A percentile compares a stretch with the other conserved stretches of the same genome.
phyloP scores from a whole-genome alignment of 2,888 invertebrate species.

The Boloria euphrosyne region DNA sequence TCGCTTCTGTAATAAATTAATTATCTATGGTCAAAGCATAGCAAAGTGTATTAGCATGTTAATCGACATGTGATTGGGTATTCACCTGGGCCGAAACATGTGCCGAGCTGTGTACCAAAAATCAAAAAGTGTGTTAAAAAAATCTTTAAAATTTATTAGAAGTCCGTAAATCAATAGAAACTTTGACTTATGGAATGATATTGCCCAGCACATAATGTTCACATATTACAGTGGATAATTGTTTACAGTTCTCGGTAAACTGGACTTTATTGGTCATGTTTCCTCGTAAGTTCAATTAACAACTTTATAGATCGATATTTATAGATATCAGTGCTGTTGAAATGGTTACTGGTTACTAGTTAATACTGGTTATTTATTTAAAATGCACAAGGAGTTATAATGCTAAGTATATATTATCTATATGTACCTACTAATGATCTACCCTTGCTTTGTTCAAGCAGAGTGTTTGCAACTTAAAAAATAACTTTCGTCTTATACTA shows the following conservation, averaged over 20 bases:
- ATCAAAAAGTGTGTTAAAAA: too few species aligned
- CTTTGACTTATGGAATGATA: background rate
- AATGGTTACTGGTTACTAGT: background rate
- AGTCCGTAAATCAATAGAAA: too few species aligned
- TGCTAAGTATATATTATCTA: too few species aligned
- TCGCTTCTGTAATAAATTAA: conserved; percentile 19
- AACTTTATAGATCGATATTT: conserved; percentile 29
- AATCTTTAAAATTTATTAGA: too few species aligned
- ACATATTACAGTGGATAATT: conserved; percentile 42
- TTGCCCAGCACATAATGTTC: conserved; percentile 5
- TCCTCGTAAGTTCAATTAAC: conserved; percentile 52
- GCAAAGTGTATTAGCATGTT: conserved; percentile 10
- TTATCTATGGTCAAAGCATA: conserved; percentile 16
- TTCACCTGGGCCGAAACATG: conserved; percentile 4
- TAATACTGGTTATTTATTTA: background rate
- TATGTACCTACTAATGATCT: too few species aligned
- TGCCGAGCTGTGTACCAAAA: background rate
- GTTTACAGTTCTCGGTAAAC: conserved; percentile 55
- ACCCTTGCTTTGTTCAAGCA: too few species aligned
- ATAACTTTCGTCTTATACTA: too few species aligned
- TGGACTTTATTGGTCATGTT: conserved; percentile 56
- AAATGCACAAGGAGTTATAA: too few species aligned
- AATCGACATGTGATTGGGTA: background rate
- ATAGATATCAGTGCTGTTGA: too few species aligned
- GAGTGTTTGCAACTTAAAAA: too few species aligned